phyloP scores from a whole-genome alignment of 2,888 invertebrate genomes.

The Agrenia bidenticulata region DNA sequence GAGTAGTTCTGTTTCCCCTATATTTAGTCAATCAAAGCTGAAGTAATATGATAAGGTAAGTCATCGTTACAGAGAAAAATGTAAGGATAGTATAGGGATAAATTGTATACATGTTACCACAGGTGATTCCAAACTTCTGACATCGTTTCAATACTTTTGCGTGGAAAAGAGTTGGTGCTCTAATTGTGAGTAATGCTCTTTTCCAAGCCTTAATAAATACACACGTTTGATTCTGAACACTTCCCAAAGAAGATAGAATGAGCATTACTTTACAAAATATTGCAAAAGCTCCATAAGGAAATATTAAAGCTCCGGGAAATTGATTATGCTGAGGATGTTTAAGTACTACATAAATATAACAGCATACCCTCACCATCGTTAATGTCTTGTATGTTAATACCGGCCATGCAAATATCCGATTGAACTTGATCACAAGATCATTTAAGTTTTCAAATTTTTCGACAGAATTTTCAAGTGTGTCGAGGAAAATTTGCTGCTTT shows the following conservation, averaged over 20 bases:
- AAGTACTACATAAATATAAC: slow-evolving; percentile 1
- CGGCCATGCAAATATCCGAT: slow-evolving; percentile 5
- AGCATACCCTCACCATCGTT: not conserved
- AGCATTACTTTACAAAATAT: not conserved
- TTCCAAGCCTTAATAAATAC: not conserved
- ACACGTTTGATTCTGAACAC: not conserved
- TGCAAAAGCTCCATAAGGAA: not conserved
- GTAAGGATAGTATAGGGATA: too few relatives aligned
- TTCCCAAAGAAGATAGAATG: not conserved
- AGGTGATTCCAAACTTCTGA: too few relatives aligned
- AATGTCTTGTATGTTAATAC: not conserved
- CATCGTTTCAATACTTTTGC: not conserved
- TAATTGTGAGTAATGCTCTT: not conserved
- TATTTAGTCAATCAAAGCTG: too few relatives aligned
- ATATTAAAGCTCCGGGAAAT: not conserved
- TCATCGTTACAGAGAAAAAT: too few relatives aligned
- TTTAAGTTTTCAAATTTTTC: slow-evolving; percentile 5
- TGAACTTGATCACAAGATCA: slow-evolving; percentile 1
- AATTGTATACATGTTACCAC: too few relatives aligned
- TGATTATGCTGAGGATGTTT: not conserved
- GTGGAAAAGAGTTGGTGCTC: not conserved
- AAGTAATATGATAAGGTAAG: too few relatives aligned
- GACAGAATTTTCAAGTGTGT: slow-evolving; percentile 5
- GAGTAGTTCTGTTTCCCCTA: too few relatives aligned
- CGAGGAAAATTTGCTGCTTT: not conserved